Percentiles rank a stretch among this genome's conserved stretches.
These are phyloP conservation scores for Tetraodon nigroviridis DNA, from an alignment of 2,113 vertebrate genomes.

Conservation along the genomic window DNA sequence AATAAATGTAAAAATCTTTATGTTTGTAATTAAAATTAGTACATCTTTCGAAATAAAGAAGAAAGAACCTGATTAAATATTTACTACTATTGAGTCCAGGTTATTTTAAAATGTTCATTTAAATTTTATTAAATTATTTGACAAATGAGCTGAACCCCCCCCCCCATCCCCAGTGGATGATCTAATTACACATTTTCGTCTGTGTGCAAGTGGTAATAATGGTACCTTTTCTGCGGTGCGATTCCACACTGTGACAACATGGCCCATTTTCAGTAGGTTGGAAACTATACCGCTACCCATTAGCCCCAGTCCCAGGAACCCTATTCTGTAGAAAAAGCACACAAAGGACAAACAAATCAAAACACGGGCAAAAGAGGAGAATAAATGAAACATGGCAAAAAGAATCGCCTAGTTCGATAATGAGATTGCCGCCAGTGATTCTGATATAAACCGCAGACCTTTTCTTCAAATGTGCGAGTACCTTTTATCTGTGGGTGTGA, in stretches of 20 bases:
- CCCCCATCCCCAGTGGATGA: too few relatives aligned
- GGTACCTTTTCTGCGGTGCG: constrained; percentile 95
- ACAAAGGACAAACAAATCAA: constrained; percentile 1
- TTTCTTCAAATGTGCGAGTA: constrained; percentile 42
- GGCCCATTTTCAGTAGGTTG: constrained; percentile 97
- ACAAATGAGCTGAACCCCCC: too few relatives aligned
- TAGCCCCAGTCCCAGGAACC: constrained; percentile 94
- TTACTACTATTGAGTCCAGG: too few relatives aligned
- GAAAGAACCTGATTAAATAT: too few relatives aligned
- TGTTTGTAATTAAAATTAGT: too few relatives aligned
- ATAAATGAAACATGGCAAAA: neutral
- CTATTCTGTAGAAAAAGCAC: constrained; percentile 80
- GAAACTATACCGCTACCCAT: constrained; percentile 98
- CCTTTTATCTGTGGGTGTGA: constrained; percentile 98
- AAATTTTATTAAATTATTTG: too few relatives aligned
- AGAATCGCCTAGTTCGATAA: too few relatives aligned
- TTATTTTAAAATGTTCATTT: too few relatives aligned
- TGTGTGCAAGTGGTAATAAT: too few relatives aligned
- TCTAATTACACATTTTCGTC: too few relatives aligned
- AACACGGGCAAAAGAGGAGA: neutral
- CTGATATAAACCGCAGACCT: neutral
- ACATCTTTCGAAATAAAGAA: too few relatives aligned
- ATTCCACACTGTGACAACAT: constrained; percentile 98
- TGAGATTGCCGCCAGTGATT: neutral
- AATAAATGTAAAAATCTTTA: too few relatives aligned